A percentile compares a stretch with the other conserved stretches of the same genome.
Conservation (phyloP, 2,113 vertebrate genomes). For the Nothoprocta perdicaria region DNA sequence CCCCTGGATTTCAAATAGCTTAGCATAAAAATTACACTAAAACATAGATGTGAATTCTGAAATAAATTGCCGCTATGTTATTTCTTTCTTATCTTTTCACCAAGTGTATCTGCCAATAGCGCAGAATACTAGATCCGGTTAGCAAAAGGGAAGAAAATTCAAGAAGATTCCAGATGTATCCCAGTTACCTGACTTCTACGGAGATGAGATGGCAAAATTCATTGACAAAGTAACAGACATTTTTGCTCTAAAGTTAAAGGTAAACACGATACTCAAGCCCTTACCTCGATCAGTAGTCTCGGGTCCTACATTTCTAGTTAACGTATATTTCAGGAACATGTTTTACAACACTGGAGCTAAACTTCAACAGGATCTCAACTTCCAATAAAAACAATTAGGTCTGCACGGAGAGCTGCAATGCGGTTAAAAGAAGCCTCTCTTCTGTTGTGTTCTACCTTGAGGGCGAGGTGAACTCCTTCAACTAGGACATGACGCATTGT, state of each 20-base stretch:
- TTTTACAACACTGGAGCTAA: background rate
- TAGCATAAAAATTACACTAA: background rate
- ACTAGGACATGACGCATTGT: background rate
- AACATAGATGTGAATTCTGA: background rate
- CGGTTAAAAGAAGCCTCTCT: constrained; percentile 50
- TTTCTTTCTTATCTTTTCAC: background rate
- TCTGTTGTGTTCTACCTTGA: background rate
- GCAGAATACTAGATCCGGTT: background rate
- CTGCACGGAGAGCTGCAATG: background rate
- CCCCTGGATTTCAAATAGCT: background rate
- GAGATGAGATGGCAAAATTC: background rate
- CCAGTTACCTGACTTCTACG: background rate
- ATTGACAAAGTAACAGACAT: background rate
- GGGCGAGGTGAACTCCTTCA: constrained; percentile 18
- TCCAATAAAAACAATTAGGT: background rate
- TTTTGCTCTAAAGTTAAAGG: background rate
- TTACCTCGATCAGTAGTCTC: constrained; percentile 29
- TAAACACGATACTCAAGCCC: background rate
- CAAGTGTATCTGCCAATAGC: background rate
- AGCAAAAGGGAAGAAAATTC: background rate
- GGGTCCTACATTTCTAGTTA: background rate
- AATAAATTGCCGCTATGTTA: background rate
- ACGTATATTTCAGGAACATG: constrained; percentile 29
- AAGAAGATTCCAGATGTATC: background rate
- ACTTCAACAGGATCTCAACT: background rate